These are phyloP conservation scores for Tauraco hartlaubi DNA, from an alignment of 2,797 vertebrate species.

Conservation along the genomic window DNA sequence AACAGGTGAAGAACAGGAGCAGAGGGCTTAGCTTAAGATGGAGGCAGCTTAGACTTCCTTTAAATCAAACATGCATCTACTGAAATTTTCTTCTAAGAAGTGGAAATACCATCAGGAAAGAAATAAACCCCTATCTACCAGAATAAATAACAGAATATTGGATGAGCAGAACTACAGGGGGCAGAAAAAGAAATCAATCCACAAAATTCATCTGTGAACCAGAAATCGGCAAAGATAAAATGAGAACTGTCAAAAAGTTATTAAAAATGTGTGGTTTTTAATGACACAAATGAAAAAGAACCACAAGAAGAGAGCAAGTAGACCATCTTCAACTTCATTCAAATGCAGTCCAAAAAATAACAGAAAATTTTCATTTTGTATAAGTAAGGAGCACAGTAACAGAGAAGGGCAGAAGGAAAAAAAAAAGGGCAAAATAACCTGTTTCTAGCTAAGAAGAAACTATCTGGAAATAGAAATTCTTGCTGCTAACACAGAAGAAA, in stretches of 20 bases:
- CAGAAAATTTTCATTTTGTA: not conserved
- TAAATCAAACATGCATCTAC: not conserved
- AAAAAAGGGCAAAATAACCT: no score
- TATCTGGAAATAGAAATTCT: not conserved
- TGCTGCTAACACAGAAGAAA: not conserved
- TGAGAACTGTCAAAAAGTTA: not conserved
- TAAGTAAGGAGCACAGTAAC: not conserved
- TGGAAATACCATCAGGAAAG: not conserved
- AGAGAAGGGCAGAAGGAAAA: not conserved
- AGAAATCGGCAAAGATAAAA: not conserved
- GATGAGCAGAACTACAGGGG: not conserved
- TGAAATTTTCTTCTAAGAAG: not conserved
- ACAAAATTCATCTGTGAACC: not conserved
- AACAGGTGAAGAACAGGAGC: not conserved
- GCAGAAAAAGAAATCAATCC: not conserved
- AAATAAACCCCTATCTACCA: not conserved
- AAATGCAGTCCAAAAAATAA: not conserved
- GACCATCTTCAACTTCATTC: not conserved
- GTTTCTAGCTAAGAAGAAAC: not conserved
- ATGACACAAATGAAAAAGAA: not conserved
- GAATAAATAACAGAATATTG: not conserved
- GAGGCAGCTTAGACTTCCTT: not conserved
- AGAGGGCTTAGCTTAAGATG: not conserved
- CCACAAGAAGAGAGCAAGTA: not conserved
- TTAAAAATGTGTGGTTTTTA: not conserved